Evolutionary conservation across 2,113 vertebrate genomes (phyloP).

Genomic region (Callionymus lyra): DNA sequence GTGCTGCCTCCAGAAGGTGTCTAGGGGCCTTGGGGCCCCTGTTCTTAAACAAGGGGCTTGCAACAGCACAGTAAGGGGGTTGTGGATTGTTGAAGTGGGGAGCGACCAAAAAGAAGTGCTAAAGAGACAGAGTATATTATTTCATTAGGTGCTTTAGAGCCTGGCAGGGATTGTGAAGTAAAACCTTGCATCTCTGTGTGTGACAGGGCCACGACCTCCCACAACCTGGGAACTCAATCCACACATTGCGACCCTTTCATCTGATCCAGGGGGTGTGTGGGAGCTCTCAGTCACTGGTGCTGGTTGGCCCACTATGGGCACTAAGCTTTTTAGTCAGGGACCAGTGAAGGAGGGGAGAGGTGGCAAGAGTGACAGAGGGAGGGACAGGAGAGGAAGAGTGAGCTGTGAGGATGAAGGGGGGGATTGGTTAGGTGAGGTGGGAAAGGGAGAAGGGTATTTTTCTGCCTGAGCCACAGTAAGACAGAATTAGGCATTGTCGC

Average conservation of each 20-base stretch:
- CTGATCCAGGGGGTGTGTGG: conserved; percentile 48
- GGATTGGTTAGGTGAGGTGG: conserved; percentile 15
- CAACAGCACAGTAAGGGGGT: conserved; percentile 15
- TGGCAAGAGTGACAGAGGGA: conserved; percentile 30
- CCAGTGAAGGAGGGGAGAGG: conserved; percentile 36
- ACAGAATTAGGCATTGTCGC: conserved; percentile 91
- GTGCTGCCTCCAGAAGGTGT: conserved; percentile 48
- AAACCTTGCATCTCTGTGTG: conserved; percentile 81
- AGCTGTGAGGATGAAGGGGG: conserved; percentile 33
- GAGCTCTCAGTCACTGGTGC: conserved; percentile 66
- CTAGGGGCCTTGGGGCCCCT: conserved; percentile 55
- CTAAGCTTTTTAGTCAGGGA: conserved; percentile 66
- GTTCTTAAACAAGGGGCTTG: conserved; percentile 39
- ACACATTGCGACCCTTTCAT: conserved; percentile 42
- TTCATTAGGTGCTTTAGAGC: conserved; percentile 89
- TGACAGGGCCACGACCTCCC: conserved; percentile 87
- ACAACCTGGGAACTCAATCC: conserved; percentile 75
- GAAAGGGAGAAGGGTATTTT: conserved; percentile 6
- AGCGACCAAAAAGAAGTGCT: conserved; percentile 42
- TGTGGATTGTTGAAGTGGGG: conserved; percentile 22
- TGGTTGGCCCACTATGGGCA: conserved; percentile 54
- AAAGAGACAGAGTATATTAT: conserved; percentile 79
- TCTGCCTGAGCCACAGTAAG: conserved; percentile 52
- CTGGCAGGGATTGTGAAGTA: conserved; percentile 77
- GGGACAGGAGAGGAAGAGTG: conserved; percentile 25